Conservation (phyloP, 2,888 invertebrate genomes). For the Agriopis marginaria region DNA sequence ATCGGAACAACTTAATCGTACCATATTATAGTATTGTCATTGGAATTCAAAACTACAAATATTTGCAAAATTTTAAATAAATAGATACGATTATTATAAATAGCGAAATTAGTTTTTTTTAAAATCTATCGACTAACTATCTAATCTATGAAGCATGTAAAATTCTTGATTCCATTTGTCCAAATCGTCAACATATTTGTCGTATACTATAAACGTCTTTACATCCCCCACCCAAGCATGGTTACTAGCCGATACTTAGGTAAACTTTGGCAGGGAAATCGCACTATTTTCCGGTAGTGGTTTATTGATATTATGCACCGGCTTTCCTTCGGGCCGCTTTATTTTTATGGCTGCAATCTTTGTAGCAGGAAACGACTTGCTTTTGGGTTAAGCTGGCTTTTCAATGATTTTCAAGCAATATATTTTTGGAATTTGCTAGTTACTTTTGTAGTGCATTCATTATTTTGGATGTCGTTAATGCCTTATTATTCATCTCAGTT, state of each 20-base stretch:
- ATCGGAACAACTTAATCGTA: too few species aligned
- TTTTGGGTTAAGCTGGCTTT: neutral
- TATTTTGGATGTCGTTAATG: neutral
- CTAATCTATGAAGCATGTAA: too few species aligned
- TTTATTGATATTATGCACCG: conserved; percentile 65
- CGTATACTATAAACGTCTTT: conserved; percentile 51
- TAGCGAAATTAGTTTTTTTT: too few species aligned
- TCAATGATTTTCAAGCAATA: neutral
- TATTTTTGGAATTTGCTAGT: neutral
- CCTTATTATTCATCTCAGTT: neutral
- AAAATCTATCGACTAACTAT: too few species aligned
- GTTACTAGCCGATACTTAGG: conserved; percentile 56
- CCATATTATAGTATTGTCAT: too few species aligned
- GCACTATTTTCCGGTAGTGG: conserved; percentile 63
- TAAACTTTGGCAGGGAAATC: conserved; percentile 61
- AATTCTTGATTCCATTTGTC: too few species aligned
- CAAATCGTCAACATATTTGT: conserved; percentile 20
- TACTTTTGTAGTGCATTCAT: neutral
- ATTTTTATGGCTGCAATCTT: conserved; percentile 28
- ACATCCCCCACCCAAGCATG: conserved; percentile 43
- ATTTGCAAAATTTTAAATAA: too few species aligned
- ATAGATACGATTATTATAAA: too few species aligned
- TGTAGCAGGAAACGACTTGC: conserved; percentile 9
- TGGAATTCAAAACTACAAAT: too few species aligned
- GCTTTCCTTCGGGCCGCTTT: conserved; percentile 18